Conservation (phyloP, 2,797 vertebrate species). For the Bucorvus abyssinicus region DNA sequence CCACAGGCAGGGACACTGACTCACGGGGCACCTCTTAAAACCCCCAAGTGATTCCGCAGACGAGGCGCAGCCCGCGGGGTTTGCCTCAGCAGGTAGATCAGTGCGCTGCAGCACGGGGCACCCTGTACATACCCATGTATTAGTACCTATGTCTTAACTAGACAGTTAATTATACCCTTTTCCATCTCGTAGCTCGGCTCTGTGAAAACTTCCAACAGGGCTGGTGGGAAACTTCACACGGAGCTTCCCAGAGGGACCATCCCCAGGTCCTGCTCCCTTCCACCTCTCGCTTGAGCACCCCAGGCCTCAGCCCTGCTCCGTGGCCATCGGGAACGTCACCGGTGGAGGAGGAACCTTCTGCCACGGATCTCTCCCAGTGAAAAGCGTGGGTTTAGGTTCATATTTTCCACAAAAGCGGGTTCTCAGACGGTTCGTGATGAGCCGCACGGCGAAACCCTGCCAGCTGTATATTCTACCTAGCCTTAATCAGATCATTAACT, state of each 20-base stretch:
- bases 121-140: too few relatives aligned
- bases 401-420: background rate
- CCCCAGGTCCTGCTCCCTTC: background rate
- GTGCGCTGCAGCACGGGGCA: background rate
- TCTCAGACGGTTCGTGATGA: conserved; percentile 16
- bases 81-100: background rate
- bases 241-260: accelerated
- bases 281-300: background rate
- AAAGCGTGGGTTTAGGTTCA: background rate
- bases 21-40: background rate
- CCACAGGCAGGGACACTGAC: too few relatives aligned
- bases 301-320: background rate
- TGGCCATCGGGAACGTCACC: accelerated
- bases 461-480: conserved; percentile 10
- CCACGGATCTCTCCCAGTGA: accelerated
- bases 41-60: too few relatives aligned
- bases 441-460: background rate
- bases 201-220: background rate
- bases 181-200: accelerated
- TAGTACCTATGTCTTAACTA: too few relatives aligned
- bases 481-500: conserved; percentile 63
- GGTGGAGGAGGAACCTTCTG: background rate
- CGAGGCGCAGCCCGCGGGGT: accelerated
- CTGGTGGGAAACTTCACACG: background rate
- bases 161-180: background rate